Conservation (phyloP, 2,888 invertebrate species). For the Lasiommata megera region DNA sequence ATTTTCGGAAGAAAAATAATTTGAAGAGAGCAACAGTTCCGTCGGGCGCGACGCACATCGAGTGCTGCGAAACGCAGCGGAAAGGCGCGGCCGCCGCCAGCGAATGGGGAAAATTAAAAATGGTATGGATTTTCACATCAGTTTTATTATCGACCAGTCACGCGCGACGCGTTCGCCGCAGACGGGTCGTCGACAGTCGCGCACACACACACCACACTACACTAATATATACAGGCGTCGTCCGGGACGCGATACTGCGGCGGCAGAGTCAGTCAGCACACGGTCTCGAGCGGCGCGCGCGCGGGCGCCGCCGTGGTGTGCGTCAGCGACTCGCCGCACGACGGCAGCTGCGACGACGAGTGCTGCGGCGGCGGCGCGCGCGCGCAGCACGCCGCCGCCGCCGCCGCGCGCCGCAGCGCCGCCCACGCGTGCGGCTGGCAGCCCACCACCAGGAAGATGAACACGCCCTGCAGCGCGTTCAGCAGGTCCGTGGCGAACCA, state of each 20-base stretch:
- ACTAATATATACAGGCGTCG: constrained; percentile 18
- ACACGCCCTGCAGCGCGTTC: constrained; percentile 92
- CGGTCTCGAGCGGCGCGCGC: constrained; percentile 82
- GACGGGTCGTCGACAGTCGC: too few relatives aligned
- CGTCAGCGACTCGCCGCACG: constrained; percentile 88
- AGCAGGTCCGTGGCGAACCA: constrained; percentile 93
- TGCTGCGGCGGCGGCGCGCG: constrained; percentile 73
- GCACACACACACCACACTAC: not conserved
- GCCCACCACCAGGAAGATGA: constrained; percentile 94
- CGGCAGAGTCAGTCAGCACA: constrained; percentile 70
- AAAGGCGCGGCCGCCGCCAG: too few relatives aligned
- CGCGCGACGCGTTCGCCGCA: too few relatives aligned
- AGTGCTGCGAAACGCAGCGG: too few relatives aligned
- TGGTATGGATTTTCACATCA: too few relatives aligned
- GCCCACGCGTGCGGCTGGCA: constrained; percentile 90
- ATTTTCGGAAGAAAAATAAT: too few relatives aligned
- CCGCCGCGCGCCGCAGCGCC: constrained; percentile 58
- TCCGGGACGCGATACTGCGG: constrained; percentile 18
- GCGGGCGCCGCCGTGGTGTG: constrained; percentile 84
- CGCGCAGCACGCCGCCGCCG: constrained; percentile 65
- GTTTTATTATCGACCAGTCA: too few relatives aligned
- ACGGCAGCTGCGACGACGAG: constrained; percentile 91
- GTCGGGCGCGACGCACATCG: too few relatives aligned
- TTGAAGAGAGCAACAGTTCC: too few relatives aligned
- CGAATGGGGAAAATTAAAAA: too few relatives aligned